Evolutionary conservation across 2,888 invertebrate genomes (phyloP), one percentile per base, ranked within the genome.

Genomic region (Ichneumoninae sp.): DNA sequence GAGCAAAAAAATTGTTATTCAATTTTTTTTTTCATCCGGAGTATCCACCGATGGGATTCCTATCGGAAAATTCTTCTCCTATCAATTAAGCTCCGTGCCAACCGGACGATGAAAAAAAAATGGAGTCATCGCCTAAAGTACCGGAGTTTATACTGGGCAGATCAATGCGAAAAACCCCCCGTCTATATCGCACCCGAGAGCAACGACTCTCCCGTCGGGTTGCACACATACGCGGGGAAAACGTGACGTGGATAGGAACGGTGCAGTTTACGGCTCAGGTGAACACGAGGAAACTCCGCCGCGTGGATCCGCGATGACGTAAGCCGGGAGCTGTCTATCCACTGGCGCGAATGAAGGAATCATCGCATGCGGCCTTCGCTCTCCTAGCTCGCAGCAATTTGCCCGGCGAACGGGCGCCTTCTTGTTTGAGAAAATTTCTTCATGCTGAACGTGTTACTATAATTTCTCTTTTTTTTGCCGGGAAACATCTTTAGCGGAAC

Each of bases 221-320:
- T 52, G 1, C 22, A 30, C 54, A 54, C n/a, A 10, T 7, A 16
- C 33, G n/a, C 52, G 19, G 36, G 19, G 33, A 0, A 33, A 52
- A 7, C 52, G 7, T 13, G 16, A 33, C 13, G 19, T n/a, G 50
- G 52, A 16, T 50, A 26, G 54, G 7, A 54, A 52, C 33, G n/a
- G 57, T 19, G 40, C 19, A 72, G 71, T 72, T 71, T 72, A 40
- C 57, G 22, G 40, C 71, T 72, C 54, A 22, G 71, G 22, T 26
- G 57, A 72, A 52, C 22, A 57, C 47, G 86, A 86, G 87, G 86
- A 87, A 87, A 88, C 86, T 86, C 82, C 80, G 44, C 22, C 22
- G 57, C 71, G 71, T 84, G 83, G 87, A 86, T 88, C 86, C 84
- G 86, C 84, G 84, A 86, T 88, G 86, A 88, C 88, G 88, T 84